Base-by-base conservation (phyloP, 2,888 invertebrate genomes). In the Petrophora chlorosata region DNA sequence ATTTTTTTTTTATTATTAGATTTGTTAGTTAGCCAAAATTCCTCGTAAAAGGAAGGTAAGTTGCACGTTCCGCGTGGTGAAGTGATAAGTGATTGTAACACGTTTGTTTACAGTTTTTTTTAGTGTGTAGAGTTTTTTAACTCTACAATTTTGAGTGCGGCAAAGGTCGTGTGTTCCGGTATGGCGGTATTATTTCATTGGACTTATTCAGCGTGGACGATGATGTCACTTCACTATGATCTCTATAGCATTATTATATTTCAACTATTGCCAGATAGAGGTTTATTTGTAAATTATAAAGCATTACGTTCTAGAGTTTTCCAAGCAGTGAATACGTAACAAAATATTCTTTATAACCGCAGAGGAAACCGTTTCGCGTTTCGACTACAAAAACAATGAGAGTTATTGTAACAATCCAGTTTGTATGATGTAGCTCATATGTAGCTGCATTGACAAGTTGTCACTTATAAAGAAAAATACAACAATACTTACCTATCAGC, bases 1-100 rank as follows among this genome's bases (percentile, higher is more conserved):
- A 34, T 57, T 57, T 46, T 40, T 17, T 25, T 50, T 54, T 59
- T 62, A 41, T 54, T 69, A 60, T 58, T 67, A n/a, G n/a, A 55
- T 57, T 65, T 66, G 59, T 62, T 70, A 19, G 17, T 17, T 67
- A 64, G 64, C 62, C 67, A 88, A 76, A 75, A 89, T 89, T 86
- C 89, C 90, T 68, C 87, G 89, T 5, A 90, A 88, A 75, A 82
- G 86, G 82, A 90, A 90, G 89, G 89, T 90, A 65, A 87, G 88
- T 26, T n/a, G n/a, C n/a, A n/a, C n/a, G n/a, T n/a, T n/a, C 30
- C 44, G 42, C 44, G 47, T 56, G 51, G 40, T 17, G 19, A 36
- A 42, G 48, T 48, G 42, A 19, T 12, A 26, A 41, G 25, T 58
- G 53, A 16, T 35, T 34, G 4, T 15, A 12, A 13, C 8, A 2